phyloP scores from a whole-genome alignment of 1,140 invertebrate genomes.

The Pseudobourletiella spinata region DNA sequence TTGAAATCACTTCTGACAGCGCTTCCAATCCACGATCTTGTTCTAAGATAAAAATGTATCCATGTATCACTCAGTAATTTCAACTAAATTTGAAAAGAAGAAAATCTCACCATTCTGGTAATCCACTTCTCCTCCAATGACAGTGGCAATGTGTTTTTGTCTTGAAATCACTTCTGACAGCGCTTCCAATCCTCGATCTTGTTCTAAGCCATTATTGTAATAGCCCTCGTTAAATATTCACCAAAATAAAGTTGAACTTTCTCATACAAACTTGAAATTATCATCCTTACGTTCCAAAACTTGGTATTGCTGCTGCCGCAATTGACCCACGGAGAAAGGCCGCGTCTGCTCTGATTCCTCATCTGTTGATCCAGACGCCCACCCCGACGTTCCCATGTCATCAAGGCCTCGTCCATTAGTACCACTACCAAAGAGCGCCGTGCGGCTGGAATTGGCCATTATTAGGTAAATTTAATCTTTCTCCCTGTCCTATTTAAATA shows the following conservation, averaged over 20 bases:
- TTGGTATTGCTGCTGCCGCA: slow-evolving; percentile 39
- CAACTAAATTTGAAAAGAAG: too few species aligned
- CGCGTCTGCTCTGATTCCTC: slow-evolving; percentile 20
- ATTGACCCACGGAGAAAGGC: slow-evolving; percentile 26
- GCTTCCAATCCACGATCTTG: slow-evolving; percentile 68
- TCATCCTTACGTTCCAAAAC: slow-evolving; percentile 38
- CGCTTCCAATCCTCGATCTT: slow-evolving; percentile 65
- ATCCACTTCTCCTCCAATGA: slow-evolving; percentile 66
- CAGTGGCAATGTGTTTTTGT: slow-evolving; percentile 65
- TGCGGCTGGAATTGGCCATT: slow-evolving; percentile 10
- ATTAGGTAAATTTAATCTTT: too few species aligned
- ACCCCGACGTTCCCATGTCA: slow-evolving; percentile 44
- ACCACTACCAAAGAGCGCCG: slow-evolving; percentile 8
- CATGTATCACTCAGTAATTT: neutral
- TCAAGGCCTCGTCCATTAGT: slow-evolving; percentile 40
- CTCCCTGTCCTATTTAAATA: too few species aligned
- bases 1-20: slow-evolving; percentile 61
- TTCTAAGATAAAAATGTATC: slow-evolving; percentile 44
- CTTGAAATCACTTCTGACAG: slow-evolving; percentile 63
- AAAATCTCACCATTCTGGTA: slow-evolving; percentile 51
- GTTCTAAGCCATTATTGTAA: slow-evolving; percentile 53
- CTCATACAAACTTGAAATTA: too few species aligned
- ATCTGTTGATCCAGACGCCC: slow-evolving; percentile 44
- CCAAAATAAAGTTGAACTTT: too few species aligned
- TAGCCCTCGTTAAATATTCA: too few species aligned